phyloP scores from a whole-genome alignment of 2,888 invertebrate genomes.

The Agrypnus murinus region DNA sequence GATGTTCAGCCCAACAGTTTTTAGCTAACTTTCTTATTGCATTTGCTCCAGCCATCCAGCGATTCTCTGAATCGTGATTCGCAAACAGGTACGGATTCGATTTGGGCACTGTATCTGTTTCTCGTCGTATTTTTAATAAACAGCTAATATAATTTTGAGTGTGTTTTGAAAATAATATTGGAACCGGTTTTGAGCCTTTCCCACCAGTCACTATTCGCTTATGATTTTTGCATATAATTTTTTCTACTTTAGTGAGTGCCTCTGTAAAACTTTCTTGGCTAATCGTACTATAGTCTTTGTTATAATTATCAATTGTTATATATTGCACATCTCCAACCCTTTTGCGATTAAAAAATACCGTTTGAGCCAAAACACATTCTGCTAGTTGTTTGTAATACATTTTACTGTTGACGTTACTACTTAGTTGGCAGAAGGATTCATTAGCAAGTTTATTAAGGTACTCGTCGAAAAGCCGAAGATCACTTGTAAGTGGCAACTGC shows the following conservation, averaged over 20 bases:
- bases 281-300: not conserved
- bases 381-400: slow-evolving; percentile 53
- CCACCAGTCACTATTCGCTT: slow-evolving; percentile 53
- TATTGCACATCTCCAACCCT: slow-evolving; percentile 35
- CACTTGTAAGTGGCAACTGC: not conserved
- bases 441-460: slow-evolving; percentile 43
- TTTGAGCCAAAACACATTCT: slow-evolving; percentile 38
- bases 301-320: slow-evolving; percentile 31
- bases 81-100: slow-evolving; percentile 45
- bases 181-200: slow-evolving; percentile 52
- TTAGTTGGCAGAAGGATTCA: slow-evolving; percentile 44
- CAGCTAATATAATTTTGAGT: slow-evolving; percentile 45
- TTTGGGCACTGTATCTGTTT: slow-evolving; percentile 17
- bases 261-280: slow-evolving; percentile 44
- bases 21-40: slow-evolving; percentile 32
- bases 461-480: slow-evolving; percentile 30
- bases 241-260: slow-evolving; percentile 45
- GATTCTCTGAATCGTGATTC: slow-evolving; percentile 40
- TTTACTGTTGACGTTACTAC: slow-evolving; percentile 20
- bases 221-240: slow-evolving; percentile 45
- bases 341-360: slow-evolving; percentile 26
- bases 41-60: slow-evolving; percentile 38
- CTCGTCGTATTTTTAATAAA: slow-evolving; percentile 21
- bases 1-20: slow-evolving; percentile 34
- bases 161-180: slow-evolving; percentile 52